Evolutionary conservation across 2,888 invertebrate genomes (phyloP), one percentile per base, ranked within the genome.

Genomic region (Caenorhabditis becei): DNA sequence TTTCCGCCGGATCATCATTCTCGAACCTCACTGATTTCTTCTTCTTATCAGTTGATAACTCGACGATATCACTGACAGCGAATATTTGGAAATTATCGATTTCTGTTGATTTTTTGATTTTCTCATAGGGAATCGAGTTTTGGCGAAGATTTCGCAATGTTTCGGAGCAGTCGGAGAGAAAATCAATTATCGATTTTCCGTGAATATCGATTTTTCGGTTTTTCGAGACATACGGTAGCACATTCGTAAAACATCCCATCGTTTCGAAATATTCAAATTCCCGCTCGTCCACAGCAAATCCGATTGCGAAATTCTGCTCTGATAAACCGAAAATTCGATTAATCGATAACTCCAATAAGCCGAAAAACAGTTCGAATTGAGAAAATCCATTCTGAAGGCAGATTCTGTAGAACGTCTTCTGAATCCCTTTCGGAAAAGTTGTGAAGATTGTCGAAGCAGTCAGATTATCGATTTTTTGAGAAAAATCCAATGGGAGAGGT

Each of bases 191-290:
- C n/a, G n/a, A n/a, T n/a, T n/a, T n/a, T n/a, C n/a, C n/a, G n/a
- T n/a, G n/a, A n/a, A n/a, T n/a, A n/a, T n/a, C n/a, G n/a, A n/a
- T n/a, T n/a, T n/a, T n/a, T n/a, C n/a, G n/a, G n/a, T n/a, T n/a
- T n/a, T n/a, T n/a, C n/a, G n/a, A n/a, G n/a, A n/a, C n/a, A n/a
- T 61, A 59, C 1, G 70, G 69, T 0, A 82, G 32, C 7, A 82
- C 61, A 53, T 82, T 82, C 20, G 69, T 78, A 54, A 82, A 82
- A 11, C 78, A 78, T 44, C 82, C 82, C 26, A 82, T 63, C 7
- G 78, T 79, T 20, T 79, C 56, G 11, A 23, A n/a, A n/a, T 41
- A 77, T 18, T 49, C 58, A 18, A 63, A 75, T 11, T 28, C 32
- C 56, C 80, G 26, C 11, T 41, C 44, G 62, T 80, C 77, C 23